Base-by-base conservation (phyloP, 2,888 invertebrate genomes). In the Diploptera punctata region DNA sequence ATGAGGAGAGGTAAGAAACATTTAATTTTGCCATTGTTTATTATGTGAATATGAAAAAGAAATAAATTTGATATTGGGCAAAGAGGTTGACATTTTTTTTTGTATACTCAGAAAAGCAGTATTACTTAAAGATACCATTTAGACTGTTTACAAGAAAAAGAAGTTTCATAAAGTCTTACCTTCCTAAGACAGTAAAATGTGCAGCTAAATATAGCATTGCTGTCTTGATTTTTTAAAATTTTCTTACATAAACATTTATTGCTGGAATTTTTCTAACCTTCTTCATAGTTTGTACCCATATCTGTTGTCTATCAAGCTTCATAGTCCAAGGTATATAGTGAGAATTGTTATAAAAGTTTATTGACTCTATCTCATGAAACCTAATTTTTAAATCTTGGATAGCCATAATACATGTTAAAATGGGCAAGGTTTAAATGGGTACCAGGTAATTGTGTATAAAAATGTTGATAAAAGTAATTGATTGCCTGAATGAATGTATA, bases 151-250 rank as follows among this genome's bases (percentile, higher is more conserved):
- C n/a, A n/a, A n/a, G n/a, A n/a, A n/a, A n/a, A n/a, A n/a, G n/a
- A n/a, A n/a, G n/a, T n/a, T n/a, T n/a, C n/a, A n/a, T n/a, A n/a
- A n/a, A n/a, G n/a, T n/a, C n/a, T 52, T 52, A 19, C 52, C 13
- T 13, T 52, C 24, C 21, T 24, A 24, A 52, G 24, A 31, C 57
- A 57, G 3, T 13, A 57, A 16, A 57, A 29, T 57, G 57, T 57
- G 26, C 29, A 29, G 57, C 52, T 52, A 52, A 3, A 29, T 29
- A 57, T 3, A 31, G 31, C 29, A 13, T 3, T 29, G 13, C 57
- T 57, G 16, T 31, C 29, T 57, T 57, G 52, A 21, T 29, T 57
- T n/a, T 57, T 57, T 57, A n/a, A n/a, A n/a, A n/a, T 24, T 54
- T 57, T 57, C 29, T 24, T 21, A 52, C n/a, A 21, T 24, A 52